Percentiles rank a stretch among this genome's conserved stretches.
These are phyloP conservation scores for Clistopyga incitator DNA, from an alignment of 2,888 invertebrate genomes.

Conservation along the genomic window DNA sequence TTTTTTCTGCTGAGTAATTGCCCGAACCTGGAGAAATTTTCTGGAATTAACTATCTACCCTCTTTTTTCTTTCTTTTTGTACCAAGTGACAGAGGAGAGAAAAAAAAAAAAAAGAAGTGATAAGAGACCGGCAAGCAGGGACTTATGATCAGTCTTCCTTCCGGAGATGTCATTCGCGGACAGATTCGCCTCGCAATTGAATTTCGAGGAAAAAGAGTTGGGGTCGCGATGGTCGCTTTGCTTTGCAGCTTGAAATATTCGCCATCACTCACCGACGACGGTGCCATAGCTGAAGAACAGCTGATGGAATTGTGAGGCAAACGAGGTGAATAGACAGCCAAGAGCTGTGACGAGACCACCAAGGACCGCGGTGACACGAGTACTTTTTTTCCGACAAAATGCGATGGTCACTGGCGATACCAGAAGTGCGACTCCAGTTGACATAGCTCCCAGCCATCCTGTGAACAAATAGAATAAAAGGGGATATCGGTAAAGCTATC, in stretches of 20 bases:
- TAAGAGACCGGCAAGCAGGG: neutral
- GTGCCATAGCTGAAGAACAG: slow-evolving; percentile 93
- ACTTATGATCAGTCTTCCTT: slow-evolving; percentile 35
- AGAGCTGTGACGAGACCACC: slow-evolving; percentile 94
- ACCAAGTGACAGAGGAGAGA: neutral
- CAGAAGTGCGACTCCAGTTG: slow-evolving; percentile 91
- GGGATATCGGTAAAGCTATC: neutral
- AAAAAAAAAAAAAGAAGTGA: neutral
- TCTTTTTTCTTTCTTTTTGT: neutral
- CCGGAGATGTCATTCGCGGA: slow-evolving; percentile 1
- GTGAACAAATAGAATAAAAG: slow-evolving; percentile 82
- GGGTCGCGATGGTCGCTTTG: neutral
- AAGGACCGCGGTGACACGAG: slow-evolving; percentile 94
- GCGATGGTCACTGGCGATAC: slow-evolving; percentile 94
- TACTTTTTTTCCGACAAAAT: slow-evolving; percentile 93
- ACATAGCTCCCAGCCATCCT: slow-evolving; percentile 94
- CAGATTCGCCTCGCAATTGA: slow-evolving; percentile 30
- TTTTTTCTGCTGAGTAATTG: slow-evolving; percentile 5
- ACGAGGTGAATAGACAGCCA: slow-evolving; percentile 95
- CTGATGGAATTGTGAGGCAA: slow-evolving; percentile 95
- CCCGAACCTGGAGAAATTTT: slow-evolving; percentile 4
- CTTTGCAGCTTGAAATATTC: slow-evolving; percentile 33
- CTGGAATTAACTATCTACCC: slow-evolving; percentile 22
- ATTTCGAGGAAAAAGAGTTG: slow-evolving; percentile 10
- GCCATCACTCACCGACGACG: slow-evolving; percentile 84